phyloP scores from a whole-genome alignment of 2,113 vertebrate species.

The Tricholaema leucomelas region DNA sequence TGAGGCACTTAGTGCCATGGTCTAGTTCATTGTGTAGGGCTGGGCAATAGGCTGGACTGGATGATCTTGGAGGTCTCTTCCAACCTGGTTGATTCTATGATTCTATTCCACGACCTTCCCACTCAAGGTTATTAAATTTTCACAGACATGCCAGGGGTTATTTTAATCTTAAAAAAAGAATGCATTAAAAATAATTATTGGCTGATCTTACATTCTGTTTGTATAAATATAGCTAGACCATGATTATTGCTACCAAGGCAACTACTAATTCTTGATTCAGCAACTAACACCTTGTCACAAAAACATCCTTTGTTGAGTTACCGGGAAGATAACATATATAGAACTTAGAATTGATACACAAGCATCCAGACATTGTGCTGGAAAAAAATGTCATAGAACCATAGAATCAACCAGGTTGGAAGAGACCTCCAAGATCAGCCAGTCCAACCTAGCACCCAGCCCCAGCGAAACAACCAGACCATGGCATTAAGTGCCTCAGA shows the following conservation, averaged over 20 bases:
- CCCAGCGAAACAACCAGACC: too few relatives aligned
- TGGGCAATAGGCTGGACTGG: too few relatives aligned
- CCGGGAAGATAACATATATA: not conserved
- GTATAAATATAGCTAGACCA: not conserved
- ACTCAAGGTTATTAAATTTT: not conserved
- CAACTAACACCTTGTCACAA: not conserved
- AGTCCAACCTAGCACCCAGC: too few relatives aligned
- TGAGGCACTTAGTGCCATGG: too few relatives aligned
- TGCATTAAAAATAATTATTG: not conserved
- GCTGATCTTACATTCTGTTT: not conserved
- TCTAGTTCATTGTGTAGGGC: too few relatives aligned
- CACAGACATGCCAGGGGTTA: not conserved
- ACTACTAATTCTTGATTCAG: not conserved
- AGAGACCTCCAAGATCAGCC: too few relatives aligned
- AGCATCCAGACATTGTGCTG: not conserved
- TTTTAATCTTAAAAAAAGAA: slow-evolving; percentile 17
- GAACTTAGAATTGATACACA: not conserved
- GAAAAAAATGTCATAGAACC: not conserved
- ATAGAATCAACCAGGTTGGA: too few relatives aligned
- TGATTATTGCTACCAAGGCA: slow-evolving; percentile 32
- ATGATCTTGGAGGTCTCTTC: too few relatives aligned
- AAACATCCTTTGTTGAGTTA: not conserved
- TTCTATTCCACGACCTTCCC: too few relatives aligned
- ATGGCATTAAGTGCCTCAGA: too few relatives aligned
- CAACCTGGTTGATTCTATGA: too few relatives aligned